Base-by-base conservation (phyloP, 37 sponge, comb jelly and placozoan genomes). In the Beroe forskalii region DNA sequence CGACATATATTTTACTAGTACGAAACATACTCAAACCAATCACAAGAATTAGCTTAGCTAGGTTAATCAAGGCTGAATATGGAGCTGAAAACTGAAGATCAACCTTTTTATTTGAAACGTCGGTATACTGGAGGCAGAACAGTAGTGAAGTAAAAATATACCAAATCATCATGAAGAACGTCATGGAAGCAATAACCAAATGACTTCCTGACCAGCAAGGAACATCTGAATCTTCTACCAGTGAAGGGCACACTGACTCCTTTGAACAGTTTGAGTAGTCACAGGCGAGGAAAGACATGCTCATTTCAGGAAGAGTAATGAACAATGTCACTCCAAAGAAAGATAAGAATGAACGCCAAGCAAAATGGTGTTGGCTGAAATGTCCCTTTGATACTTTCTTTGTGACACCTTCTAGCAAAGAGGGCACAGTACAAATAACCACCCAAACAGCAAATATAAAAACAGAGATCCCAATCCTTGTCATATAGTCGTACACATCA, bases 91-190 rank as follows among this genome's bases (percentile, higher is more conserved):
- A 80, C 48, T 44, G 44, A 8, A 80, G 27, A 30, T 80, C 86
- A 0, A 80, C 86, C 27, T 80, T 80, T 23, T 43, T 80, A 48
- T 80, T 80, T 43, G 48, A 12, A 9, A 80, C 86, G 35, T 80
- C 86, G 9, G 86, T 80, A 30, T 80, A 80, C 55, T 80, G 86
- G 41, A 80, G 27, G 27, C 86, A 80, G 86, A 33, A 80, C n/a
- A 80, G 30, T n/a, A 80, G 86, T 0, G 86, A 80, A 22, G 86
- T 80, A 24, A 80, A 25, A n/a, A 80, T 3, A 43, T 80, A 80
- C 86, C 86, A 80, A 38, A 80, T 37, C 55, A 80, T 80, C 86
- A 80, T 80, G 48, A 80, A 44, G 55, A 80, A 80, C 1, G 41
- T 44, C 14, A 80, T 41, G 22, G 86, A 37, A n/a, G 86, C 86